phyloP scores from a whole-genome alignment of 2,888 invertebrate species.

The Tethea ocularis region DNA sequence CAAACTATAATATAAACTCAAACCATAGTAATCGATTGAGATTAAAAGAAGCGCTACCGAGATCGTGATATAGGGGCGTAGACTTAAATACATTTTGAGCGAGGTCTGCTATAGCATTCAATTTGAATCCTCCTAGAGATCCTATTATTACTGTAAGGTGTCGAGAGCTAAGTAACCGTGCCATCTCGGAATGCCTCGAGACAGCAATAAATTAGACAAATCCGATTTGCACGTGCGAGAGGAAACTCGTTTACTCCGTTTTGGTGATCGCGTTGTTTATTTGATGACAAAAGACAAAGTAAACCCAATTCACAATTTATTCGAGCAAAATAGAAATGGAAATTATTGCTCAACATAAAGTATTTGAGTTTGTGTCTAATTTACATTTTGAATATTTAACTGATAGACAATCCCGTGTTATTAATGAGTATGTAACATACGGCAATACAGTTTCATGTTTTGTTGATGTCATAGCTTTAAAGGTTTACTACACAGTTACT shows the following conservation, averaged over 20 bases:
- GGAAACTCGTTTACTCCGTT: constrained; percentile 58
- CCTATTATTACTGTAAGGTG: constrained; percentile 79
- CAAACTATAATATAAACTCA: too few relatives aligned
- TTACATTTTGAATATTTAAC: constrained; percentile 10
- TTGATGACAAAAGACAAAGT: constrained; percentile 56
- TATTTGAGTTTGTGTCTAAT: constrained; percentile 11
- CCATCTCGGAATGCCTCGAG: constrained; percentile 61
- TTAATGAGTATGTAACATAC: not conserved
- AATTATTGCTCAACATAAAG: constrained; percentile 13
- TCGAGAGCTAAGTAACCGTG: constrained; percentile 77
- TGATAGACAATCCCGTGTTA: not conserved
- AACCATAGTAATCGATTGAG: not conserved
- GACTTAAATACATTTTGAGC: constrained; percentile 49
- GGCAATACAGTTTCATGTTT: not conserved
- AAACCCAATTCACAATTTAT: constrained; percentile 33
- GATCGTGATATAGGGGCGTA: constrained; percentile 30
- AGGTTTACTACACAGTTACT: too few relatives aligned
- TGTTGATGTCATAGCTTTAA: not conserved
- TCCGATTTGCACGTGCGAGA: constrained; percentile 78
- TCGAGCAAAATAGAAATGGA: constrained; percentile 27
- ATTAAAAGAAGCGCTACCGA: constrained; percentile 18
- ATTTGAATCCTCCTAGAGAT: constrained; percentile 74
- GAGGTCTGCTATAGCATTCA: constrained; percentile 63
- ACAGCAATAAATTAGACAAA: constrained; percentile 81
- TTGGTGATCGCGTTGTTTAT: constrained; percentile 64